Evolutionary conservation across 2,888 invertebrate genomes (phyloP), one percentile per base, ranked within the genome.

Genomic region (Tiliacea aurago): DNA sequence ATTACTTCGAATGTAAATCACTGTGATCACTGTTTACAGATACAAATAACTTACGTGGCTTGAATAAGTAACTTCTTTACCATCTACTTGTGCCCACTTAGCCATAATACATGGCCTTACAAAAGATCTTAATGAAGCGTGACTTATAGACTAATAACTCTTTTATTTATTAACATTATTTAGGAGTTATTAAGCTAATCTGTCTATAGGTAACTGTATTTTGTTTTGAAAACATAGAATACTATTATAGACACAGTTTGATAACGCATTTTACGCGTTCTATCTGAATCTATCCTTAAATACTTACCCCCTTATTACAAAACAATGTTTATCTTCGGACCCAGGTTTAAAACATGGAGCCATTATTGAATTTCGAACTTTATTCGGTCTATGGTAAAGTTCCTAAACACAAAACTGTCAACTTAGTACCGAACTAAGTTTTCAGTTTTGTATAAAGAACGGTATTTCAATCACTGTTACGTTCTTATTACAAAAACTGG

Each of bases 1-100:
- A 45, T 61, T 78, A 65, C 28, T 61, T 49, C 15, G 61, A 65
- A 79, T 65, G 59, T 76, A 65, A 78, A 79, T 66, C 10, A 73
- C n/a, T 47, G 9, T 73, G 59, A 61, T 79, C 45, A 56, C 45
- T 58, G 49, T 51, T 47, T 61, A 61, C 5, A 51, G 43, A 58
- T 62, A 28, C 49, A 53, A 33, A 65, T 45, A 43, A 58, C 49
- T 15, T 47, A 61, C n/a, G 49, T 51, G n/a, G 9, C 10, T 72
- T 65, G 18, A 78, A 61, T 72, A 65, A 28, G 20, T 49, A 70
- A 76, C 37, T 45, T 56, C 23, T 49, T n/a, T 55, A 55, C 28
- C 49, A 43, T 33, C 43, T 65, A 37, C 28, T 61, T 28, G 43
- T 55, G 18, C 6, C 18, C 53, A 55, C 23, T 72, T 64, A 64